A percentile compares a stretch with the other conserved stretches of the same genome.
Conservation (phyloP, 2,113 vertebrate species). For the Chloropsis cyanopogon region DNA sequence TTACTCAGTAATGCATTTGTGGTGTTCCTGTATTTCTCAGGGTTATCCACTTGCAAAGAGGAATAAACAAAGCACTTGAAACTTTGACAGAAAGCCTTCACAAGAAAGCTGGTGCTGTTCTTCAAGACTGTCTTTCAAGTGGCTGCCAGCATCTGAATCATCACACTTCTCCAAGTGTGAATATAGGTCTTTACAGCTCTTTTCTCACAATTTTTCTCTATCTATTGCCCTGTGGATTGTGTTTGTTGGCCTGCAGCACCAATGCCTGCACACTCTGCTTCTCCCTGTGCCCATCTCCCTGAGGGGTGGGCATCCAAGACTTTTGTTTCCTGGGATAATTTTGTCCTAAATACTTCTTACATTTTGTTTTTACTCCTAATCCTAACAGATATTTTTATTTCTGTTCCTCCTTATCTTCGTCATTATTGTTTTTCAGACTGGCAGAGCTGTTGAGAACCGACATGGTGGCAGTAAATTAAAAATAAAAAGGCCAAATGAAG, state of each 20-base stretch:
- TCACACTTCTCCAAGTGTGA: slow-evolving; percentile 8
- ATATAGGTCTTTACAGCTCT: neutral
- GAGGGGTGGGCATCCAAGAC: neutral
- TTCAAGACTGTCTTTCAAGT: slow-evolving; percentile 11
- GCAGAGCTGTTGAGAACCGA: neutral
- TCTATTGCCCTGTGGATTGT: neutral
- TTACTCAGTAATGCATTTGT: neutral
- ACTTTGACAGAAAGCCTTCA: neutral
- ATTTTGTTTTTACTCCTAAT: neutral
- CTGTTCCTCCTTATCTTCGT: neutral
- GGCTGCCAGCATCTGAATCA: slow-evolving; percentile 13
- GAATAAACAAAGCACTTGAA: neutral
- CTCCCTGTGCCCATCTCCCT: neutral
- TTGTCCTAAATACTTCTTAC: neutral
- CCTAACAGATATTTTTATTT: neutral
- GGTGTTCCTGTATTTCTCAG: neutral
- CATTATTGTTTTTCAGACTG: neutral
- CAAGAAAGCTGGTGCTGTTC: neutral
- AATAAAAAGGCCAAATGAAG: neutral
- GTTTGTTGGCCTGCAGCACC: neutral
- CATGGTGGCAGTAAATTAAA: neutral
- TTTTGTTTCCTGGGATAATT: neutral
- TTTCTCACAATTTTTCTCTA: neutral
- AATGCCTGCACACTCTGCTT: neutral
- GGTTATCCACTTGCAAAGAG: neutral